A percentile compares a stretch with the other conserved stretches of the same genome.
These are phyloP conservation scores for Apodemus agrarius DNA, from an alignment of 2,797 vertebrate species.

Conservation along the genomic window DNA sequence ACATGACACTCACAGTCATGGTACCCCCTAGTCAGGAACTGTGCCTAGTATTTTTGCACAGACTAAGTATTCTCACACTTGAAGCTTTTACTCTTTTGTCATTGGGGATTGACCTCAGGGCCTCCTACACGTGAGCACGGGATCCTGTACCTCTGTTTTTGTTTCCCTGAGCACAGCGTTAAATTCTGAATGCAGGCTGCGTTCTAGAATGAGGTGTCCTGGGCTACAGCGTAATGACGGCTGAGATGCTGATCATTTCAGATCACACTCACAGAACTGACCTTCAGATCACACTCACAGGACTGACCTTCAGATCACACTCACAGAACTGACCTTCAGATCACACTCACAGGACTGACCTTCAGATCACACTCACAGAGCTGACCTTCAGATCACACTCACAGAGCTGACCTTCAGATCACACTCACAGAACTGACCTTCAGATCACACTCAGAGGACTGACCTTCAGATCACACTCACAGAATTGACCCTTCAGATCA, in stretches of 20 bases:
- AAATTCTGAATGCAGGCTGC: not conserved
- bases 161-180: not conserved
- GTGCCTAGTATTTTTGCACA: not conserved
- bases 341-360: too few species aligned
- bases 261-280: too few species aligned
- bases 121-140: not conserved
- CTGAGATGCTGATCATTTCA: not conserved
- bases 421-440: not conserved
- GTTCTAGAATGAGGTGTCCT: not conserved
- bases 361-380: too few species aligned
- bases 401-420: too few species aligned
- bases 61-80: not conserved
- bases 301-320: too few species aligned
- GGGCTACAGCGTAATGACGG: not conserved
- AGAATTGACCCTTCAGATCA: too few species aligned
- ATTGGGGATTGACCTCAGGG: not conserved
- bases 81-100: constrained; percentile 8
- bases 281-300: too few species aligned
- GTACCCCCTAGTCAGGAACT: not conserved
- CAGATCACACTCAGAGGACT: too few species aligned
- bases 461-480: too few species aligned
- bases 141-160: not conserved
- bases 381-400: too few species aligned
- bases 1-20: not conserved
- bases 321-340: not conserved